Evolutionary conservation across 2,113 vertebrate genomes (phyloP), one percentile per base, ranked within the genome.

Genomic region (Phrynosoma blainvillii): DNA sequence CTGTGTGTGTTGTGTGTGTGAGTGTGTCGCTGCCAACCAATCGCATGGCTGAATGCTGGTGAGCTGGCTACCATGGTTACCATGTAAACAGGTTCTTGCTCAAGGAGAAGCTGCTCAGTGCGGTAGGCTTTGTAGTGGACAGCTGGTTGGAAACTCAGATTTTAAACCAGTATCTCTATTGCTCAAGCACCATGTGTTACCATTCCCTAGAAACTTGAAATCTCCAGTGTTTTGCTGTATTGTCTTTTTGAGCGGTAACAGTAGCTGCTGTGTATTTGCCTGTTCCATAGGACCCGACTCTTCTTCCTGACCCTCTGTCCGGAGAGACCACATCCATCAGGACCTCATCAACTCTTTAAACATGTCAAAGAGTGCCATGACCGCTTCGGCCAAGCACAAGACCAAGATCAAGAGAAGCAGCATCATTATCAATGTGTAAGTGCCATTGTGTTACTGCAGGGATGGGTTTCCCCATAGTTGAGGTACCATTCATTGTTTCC

Each of bases 11-110:
- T 42, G 0, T 11, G 3, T 20, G 23, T 4, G 25, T 42, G 0
- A 8, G 3, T 20, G 23, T 4, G 25, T 20, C 73, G 56, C 66
- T 84, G 16, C 1, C 85, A 91, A 80, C 96, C 96, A 96, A 97
- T 96, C 93, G 1, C 25, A 42, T 90, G 91, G 88, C 85, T 9
- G 89, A 88, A 87, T 93, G 81, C 95, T 95, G 76, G 5, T 40
- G 1, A 0, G 0, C 6, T 2, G 88, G 89, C 27, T 84, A 88
- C 18, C 89, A 16, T 36, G 90, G 94, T 73, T 76, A 95, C 93
- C 16, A 68, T 5, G 23, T 5, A 0, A 89, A 4, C 89, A 90
- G 82, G 68, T 25, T 59, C 84, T 18, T 6, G 1, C 59, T 4
- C 27, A 2, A 0, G 47, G n/a, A 32, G 66, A 30, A 59, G 76